Conservation (phyloP, 2,888 invertebrate genomes). For the Venusia cambrica region DNA sequence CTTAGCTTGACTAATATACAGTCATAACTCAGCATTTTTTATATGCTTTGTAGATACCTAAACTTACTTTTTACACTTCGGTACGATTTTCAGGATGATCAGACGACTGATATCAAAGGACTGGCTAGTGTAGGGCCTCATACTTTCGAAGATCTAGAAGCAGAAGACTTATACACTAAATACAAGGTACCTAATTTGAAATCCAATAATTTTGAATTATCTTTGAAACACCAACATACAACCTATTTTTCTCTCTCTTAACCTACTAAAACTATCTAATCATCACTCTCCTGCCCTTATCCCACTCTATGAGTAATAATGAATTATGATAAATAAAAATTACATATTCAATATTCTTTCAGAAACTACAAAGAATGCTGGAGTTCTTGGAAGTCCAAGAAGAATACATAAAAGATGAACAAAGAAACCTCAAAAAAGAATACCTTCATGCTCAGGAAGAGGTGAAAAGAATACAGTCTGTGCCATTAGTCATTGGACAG, state of each 20-base stretch:
- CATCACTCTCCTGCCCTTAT: too few species aligned
- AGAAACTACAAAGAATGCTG: slow-evolving; percentile 97
- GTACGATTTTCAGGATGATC: slow-evolving; percentile 79
- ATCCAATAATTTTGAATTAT: too few species aligned
- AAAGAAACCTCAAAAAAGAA: slow-evolving; percentile 98
- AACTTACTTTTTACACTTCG: too few species aligned
- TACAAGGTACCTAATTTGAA: slow-evolving; percentile 92
- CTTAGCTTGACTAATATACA: neutral
- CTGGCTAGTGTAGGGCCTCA: slow-evolving; percentile 84
- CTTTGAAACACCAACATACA: too few species aligned
- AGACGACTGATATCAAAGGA: slow-evolving; percentile 83
- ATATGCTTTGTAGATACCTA: too few species aligned
- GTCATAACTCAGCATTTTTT: too few species aligned
- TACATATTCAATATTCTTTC: slow-evolving; percentile 22
- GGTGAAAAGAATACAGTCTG: slow-evolving; percentile 99
- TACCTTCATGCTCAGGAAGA: slow-evolving; percentile 99
- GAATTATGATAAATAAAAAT: too few species aligned
- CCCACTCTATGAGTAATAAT: slow-evolving; percentile 1
- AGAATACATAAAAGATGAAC: slow-evolving; percentile 99
- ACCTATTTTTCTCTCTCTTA: too few species aligned
- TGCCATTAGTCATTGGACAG: slow-evolving; percentile 99
- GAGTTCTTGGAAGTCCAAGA: slow-evolving; percentile 99
- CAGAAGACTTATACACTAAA: slow-evolving; percentile 97
- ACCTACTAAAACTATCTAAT: too few species aligned
- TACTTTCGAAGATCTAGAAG: slow-evolving; percentile 90